Evolutionary conservation across 2,113 vertebrate genomes (phyloP), one percentile per base, ranked within the genome.

Genomic region (Zosterops borbonicus): DNA sequence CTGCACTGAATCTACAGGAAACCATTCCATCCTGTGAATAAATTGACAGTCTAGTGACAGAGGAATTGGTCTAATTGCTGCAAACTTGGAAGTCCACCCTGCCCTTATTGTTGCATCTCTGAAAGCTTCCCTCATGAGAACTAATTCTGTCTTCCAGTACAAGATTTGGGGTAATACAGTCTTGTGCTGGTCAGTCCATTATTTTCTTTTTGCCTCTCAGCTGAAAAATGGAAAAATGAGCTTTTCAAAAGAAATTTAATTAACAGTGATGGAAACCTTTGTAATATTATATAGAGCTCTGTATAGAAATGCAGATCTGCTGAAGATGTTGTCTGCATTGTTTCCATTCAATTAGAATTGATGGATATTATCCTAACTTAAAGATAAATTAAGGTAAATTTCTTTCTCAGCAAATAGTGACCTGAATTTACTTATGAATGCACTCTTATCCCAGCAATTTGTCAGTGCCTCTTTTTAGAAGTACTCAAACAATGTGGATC

Each of bases 101-200:
- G 59, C 3, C 6, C 89, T 76, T 68, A 46, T 12, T 63, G 7
- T 23, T 92, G 5, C 6, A 11, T 14, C 14, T 76, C 69, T 68
- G 3, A 19, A 69, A 16, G 4, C 7, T 71, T 55, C 11, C 11
- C 23, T 90, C 53, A 29, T 19, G 39, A 63, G 35, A 80, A 21
- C 8, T 12, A 23, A 0, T 55, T 58, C 50, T 73, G 10, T 14
- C 39, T 50, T 8, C 35, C 19, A 56, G 14, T 22, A 39, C 29
- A 75, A 9, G 11, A 23, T 73, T 52, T 3, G 16, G 39, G 25
- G 8, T 39, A 29, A 50, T 11, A 41, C 0, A 24, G 0, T 27
- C 47, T 39, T 52, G 9, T 73, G 7, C 7, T 39, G 14, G 20
- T 55, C 8, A 31, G 35, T 65, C 15, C 6, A 22, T 80, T 73